Base-by-base conservation (phyloP, 1,140 invertebrate species). In the Dinoponera quadriceps region DNA sequence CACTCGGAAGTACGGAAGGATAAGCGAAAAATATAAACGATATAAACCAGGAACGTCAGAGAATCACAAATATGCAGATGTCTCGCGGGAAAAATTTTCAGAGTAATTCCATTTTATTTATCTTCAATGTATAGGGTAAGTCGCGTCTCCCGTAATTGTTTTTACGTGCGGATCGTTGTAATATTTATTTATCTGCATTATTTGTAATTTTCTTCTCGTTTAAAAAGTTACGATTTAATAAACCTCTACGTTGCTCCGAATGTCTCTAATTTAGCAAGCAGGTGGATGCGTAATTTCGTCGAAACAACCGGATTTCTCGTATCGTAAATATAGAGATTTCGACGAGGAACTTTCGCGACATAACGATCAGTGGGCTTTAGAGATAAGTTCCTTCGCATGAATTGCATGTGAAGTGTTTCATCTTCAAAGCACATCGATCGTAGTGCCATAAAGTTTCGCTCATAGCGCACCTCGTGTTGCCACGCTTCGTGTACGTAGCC, bases 341-440 rank as follows among this genome's bases (percentile, higher is more conserved):
- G 11, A 60, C 3, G 25, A 38, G 2, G 14, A 38, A 77, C 33
- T 66, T 33, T 54, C 62, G 48, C 16, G 16, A 25, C 25, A 9
- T 65, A 54, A 25, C 14, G 38, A 66, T 66, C 38, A 2, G 51
- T 33, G 14, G 51, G 51, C 22, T 54, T 66, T 66, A 18, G n/a
- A 54, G 66, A 66, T 57, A 14, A 25, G 16, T n/a, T 65, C 54
- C 38, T 66, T 77, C 60, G 22, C 16, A 33, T 75, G 49, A 62
- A 65, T 63, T 22, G 27, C 5, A 54, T 11, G 20, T 29, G 54
- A 65, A 77, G 27, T 25, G 27, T 66, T 75, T 38, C n/a, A 54
- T 65, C 48, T 66, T 77, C 60, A 66, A 65, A 77, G 60, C 44
- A 29, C n/a, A 77, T 77, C 29, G 74, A 75, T 54, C 14, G 44